Evolutionary conservation across 2,797 vertebrate genomes (phyloP).

Genomic region (Austrolebias charrua): DNA sequence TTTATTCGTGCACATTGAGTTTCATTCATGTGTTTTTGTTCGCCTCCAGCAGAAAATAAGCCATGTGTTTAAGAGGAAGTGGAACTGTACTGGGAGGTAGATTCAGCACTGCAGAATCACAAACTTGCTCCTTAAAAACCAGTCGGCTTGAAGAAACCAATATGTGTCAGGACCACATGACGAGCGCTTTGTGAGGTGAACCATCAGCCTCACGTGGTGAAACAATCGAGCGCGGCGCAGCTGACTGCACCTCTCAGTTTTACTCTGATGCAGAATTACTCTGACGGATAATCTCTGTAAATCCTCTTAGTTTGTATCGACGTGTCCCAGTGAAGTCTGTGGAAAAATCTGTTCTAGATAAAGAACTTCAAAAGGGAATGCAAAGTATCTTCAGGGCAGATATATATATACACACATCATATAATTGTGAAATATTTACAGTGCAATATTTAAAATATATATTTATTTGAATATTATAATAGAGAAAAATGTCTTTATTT

Average conservation of each 20-base stretch:
- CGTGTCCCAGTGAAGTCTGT: constrained; percentile 57
- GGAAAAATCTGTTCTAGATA: constrained; percentile 55
- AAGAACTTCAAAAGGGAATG: constrained; percentile 28
- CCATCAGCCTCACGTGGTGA: not conserved
- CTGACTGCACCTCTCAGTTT: constrained; percentile 38
- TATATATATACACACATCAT: constrained; percentile 27
- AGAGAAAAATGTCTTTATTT: constrained; percentile 76
- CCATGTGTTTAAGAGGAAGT: constrained; percentile 40
- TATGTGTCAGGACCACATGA: too few species aligned
- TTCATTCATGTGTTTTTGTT: constrained; percentile 37
- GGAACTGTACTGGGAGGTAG: constrained; percentile 6
- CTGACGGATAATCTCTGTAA: constrained; percentile 30
- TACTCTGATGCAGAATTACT: constrained; percentile 12
- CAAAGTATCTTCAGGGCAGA: constrained; percentile 42
- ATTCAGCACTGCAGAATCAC: not conserved
- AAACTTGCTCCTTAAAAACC: too few species aligned
- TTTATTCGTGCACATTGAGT: constrained; percentile 6
- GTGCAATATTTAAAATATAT: constrained; percentile 60
- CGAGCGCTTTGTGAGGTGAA: not conserved
- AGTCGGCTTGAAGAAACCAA: constrained; percentile 12
- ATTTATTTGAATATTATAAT: constrained; percentile 73
- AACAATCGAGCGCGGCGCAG: constrained; percentile 2
- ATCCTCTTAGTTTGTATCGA: constrained; percentile 43
- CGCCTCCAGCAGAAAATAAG: constrained; percentile 56
- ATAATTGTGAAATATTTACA: constrained; percentile 43